These are phyloP conservation scores for Metacarcinus magister DNA, from an alignment of 2,888 invertebrate species.

Conservation along the genomic window DNA sequence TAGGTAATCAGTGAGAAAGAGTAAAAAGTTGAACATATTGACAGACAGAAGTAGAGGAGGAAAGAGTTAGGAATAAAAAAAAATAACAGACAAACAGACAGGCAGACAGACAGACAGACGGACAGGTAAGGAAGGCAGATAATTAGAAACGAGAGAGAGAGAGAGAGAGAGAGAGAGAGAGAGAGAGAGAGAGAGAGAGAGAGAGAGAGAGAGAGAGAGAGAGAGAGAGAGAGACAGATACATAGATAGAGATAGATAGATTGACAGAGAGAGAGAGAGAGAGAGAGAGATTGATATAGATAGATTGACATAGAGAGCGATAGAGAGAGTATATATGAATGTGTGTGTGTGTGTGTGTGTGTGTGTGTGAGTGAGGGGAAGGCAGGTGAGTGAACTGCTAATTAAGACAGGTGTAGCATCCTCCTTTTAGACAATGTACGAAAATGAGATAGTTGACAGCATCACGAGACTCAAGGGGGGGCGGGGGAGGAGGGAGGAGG, in stretches of 20 bases:
- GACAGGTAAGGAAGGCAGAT: no score
- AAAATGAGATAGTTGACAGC: slow-evolving; percentile 1
- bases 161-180: background rate
- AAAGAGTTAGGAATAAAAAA: background rate
- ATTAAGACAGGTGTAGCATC: background rate
- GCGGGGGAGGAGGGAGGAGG: background rate
- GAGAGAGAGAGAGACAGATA: no score
- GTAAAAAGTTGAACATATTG: background rate
- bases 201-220: slow-evolving; percentile 47
- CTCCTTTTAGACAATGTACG: background rate
- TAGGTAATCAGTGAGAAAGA: background rate
- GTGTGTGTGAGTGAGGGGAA: background rate
- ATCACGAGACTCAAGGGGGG: background rate
- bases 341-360: background rate
- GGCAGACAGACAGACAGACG: no score
- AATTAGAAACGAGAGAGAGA: background rate
- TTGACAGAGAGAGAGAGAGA: no score
- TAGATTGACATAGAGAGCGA: background rate
- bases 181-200: background rate
- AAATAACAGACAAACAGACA: no score
- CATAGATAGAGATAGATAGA: no score
- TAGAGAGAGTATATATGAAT: no score
- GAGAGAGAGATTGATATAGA: background rate
- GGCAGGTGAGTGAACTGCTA: slow-evolving; percentile 5
- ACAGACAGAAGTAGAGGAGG: background rate